Base-by-base conservation (phyloP, 2,113 vertebrate genomes). In the Paramisgurnus dabryanus region DNA sequence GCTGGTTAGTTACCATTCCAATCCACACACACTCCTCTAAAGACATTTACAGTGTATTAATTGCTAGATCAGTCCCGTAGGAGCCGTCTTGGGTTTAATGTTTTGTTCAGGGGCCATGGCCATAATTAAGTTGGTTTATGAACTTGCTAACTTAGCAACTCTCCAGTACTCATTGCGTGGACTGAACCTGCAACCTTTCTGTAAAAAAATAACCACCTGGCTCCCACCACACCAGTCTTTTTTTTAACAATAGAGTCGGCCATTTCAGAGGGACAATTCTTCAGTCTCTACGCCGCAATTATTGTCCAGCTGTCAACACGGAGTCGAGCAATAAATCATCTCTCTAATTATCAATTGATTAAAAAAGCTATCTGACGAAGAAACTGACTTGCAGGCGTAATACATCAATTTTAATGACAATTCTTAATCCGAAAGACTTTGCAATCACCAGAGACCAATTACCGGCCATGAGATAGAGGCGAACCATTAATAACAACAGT, bases 361-460 rank as follows among this genome's bases (percentile, higher is more conserved):
- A 89, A 87, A 90, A 88, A 81, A 67, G 84, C 85, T 85, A 85
- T 90, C 85, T 87, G 68, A 85, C 83, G 79, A 85, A 85, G 87
- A 87, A 89, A 90, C 85, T 83, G 83, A 89, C 90, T 88, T 83
- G 81, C 81, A 90, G 86, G 87, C 84, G 80, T 86, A 87, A 91
- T 90, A 87, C 87, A 91, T 90, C 88, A 85, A 87, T 89, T 90
- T 89, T 90, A 92, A 93, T 92, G 89, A 83, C 87, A 80, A 91
- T 90, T 90, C 90, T 91, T 92, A 91, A 93, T 92, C 91, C 75
- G 90, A 85, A 90, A 90, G 70, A 85, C 85, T 87, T 84, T 55
- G 90, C 86, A 89, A 92, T 91, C 91, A 90, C 86, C 83, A 82
- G 86, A 90, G 91, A 92, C 90, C 90, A 93, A 93, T 92, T 91